Percentiles rank a stretch among this genome's conserved stretches.
phyloP scores from a whole-genome alignment of 2,797 vertebrate species.

The Gobio occitaniae region DNA sequence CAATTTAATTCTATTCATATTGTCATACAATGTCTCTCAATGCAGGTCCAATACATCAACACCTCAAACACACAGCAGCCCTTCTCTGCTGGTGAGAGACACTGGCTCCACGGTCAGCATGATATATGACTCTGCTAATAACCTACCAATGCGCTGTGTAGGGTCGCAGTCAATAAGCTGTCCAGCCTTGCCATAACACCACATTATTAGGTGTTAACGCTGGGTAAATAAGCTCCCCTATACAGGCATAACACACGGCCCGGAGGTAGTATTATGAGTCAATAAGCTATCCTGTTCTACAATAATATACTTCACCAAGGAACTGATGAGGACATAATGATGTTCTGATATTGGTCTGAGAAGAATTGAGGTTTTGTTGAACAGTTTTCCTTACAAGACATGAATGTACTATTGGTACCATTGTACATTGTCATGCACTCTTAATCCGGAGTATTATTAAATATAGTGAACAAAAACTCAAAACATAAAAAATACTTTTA shows the following conservation, averaged over 20 bases:
- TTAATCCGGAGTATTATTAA: neutral
- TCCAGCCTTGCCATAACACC: conserved; percentile 42
- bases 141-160: conserved; percentile 35
- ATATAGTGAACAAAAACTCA: neutral
- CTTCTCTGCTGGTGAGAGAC: conserved; percentile 27
- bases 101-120: neutral
- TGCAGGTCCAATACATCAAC: neutral
- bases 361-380: conserved; percentile 6
- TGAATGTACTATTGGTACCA: neutral
- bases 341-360: neutral
- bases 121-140: conserved; percentile 51
- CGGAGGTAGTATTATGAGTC: conserved; percentile 36
- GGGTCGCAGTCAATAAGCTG: conserved; percentile 47
- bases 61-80: conserved; percentile 5
- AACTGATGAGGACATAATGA: neutral
- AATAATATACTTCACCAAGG: conserved; percentile 50
- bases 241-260: conserved; percentile 53
- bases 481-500: neutral
- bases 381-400: neutral
- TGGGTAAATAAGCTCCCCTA: conserved; percentile 46
- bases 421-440: conserved; percentile 7
- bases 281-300: conserved; percentile 43
- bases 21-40: neutral
- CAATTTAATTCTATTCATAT: neutral
- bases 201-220: conserved; percentile 53